phyloP scores from a whole-genome alignment of 2,888 invertebrate species.

The Cataglyphis rosenhaueri region DNA sequence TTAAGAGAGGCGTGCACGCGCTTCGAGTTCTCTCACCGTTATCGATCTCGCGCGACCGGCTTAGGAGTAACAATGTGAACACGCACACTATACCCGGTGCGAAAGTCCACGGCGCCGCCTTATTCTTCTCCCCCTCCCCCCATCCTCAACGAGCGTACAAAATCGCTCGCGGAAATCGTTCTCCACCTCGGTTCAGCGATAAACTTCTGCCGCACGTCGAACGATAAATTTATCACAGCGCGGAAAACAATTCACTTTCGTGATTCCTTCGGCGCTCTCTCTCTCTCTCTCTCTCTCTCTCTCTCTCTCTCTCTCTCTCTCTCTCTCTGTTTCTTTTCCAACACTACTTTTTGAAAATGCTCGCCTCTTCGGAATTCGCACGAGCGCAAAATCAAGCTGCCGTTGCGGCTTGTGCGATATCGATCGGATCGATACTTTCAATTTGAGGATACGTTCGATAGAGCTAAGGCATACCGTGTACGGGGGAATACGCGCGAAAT shows the following conservation, averaged over 20 bases:
- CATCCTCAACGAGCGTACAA: neutral
- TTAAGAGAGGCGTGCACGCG: conserved; percentile 41
- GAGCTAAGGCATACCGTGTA: conserved; percentile 23
- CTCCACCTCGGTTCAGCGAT: conserved; percentile 19
- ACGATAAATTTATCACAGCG: conserved; percentile 40
- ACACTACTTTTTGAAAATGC: conserved; percentile 30
- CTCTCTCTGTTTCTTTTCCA: neutral
- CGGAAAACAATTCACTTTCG: conserved; percentile 41
- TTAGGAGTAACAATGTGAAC: conserved; percentile 23
- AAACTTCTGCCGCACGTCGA: conserved; percentile 22
- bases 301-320: neutral
- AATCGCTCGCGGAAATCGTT: conserved; percentile 25
- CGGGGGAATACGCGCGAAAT: conserved; percentile 44
- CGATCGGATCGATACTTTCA: conserved; percentile 49
- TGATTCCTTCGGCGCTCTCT: neutral
- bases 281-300: neutral
- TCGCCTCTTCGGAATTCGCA: neutral
- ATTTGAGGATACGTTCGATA: conserved; percentile 24
- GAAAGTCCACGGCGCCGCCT: conserved; percentile 17
- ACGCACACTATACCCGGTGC: neutral
- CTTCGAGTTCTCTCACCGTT: conserved; percentile 42
- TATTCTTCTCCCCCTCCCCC: neutral
- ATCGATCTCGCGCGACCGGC: conserved; percentile 48
- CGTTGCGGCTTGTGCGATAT: conserved; percentile 20
- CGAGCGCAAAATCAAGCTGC: conserved; percentile 9